phyloP scores from a whole-genome alignment of 2,888 invertebrate genomes.

The Parapristionchus giblindavisi region DNA sequence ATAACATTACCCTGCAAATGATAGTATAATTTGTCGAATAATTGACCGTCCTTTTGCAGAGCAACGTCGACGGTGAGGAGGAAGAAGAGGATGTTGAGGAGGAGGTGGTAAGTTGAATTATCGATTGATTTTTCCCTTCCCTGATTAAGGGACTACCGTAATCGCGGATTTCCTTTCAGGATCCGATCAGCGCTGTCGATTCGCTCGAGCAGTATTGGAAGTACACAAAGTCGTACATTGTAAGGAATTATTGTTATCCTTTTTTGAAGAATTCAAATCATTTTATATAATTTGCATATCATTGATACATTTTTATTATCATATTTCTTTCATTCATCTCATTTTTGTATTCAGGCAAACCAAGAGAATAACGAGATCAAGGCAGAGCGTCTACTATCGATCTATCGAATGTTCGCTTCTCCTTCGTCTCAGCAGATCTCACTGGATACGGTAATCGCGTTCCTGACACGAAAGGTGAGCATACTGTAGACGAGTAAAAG shows the following conservation, averaged over 20 bases:
- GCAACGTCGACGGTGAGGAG: conserved; percentile 38
- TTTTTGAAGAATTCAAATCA: no score
- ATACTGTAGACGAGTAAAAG: neutral
- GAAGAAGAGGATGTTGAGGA: conserved; percentile 48
- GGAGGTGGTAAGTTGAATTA: conserved; percentile 40
- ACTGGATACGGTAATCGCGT: conserved; percentile 60
- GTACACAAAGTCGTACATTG: conserved; percentile 60
- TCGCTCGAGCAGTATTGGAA: conserved; percentile 66
- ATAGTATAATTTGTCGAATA: neutral
- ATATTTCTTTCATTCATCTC: neutral
- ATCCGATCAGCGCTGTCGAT: conserved; percentile 49
- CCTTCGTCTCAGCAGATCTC: conserved; percentile 54
- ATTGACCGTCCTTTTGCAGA: conserved; percentile 22
- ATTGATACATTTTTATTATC: no score
- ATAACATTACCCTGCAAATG: neutral
- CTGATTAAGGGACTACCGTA: conserved; percentile 46
- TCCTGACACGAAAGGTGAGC: conserved; percentile 62
- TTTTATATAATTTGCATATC: no score
- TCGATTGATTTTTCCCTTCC: neutral
- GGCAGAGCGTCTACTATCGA: conserved; percentile 57
- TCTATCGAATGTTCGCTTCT: conserved; percentile 62
- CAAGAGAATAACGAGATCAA: conserved; percentile 56
- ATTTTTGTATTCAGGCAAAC: conserved; percentile 44
- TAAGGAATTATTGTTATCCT: conserved; percentile 32
- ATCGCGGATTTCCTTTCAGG: conserved; percentile 32